Evolutionary conservation across 2,888 invertebrate species (phyloP).

Genomic region (Gastracanthus pulcherrimus): DNA sequence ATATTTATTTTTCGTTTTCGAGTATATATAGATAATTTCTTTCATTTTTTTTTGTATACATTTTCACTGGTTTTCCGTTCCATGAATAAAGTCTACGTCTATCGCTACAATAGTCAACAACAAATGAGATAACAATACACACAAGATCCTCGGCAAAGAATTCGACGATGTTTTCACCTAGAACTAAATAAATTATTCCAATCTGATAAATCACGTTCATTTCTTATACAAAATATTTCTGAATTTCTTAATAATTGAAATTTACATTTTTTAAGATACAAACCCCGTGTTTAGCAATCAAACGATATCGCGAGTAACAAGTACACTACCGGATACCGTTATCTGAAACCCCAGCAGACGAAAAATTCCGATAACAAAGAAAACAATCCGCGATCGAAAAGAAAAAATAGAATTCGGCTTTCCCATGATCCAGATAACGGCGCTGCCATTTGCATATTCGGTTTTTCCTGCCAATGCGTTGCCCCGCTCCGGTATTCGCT

Average conservation of each 20-base stretch:
- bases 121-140: conserved; percentile 72
- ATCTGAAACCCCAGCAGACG: no score
- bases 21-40: conserved; percentile 36
- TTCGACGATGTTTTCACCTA: conserved; percentile 18
- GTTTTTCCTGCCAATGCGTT: not conserved
- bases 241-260: no score
- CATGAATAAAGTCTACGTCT: conserved; percentile 63
- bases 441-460: not conserved
- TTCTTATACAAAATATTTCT: no score
- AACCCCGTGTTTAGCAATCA: no score
- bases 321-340: no score
- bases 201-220: no score
- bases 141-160: conserved; percentile 63
- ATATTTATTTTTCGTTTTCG: not conserved
- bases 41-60: conserved; percentile 46
- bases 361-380: not conserved
- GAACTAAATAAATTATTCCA: no score
- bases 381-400: not conserved
- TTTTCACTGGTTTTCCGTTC: conserved; percentile 52
- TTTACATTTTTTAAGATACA: no score
- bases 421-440: conserved; percentile 16
- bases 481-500: conserved; percentile 40
- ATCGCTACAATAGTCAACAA: conserved; percentile 74
- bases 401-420: conserved; percentile 3
- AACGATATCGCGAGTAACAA: no score